Evolutionary conservation across 2,113 vertebrate genomes (phyloP).

Genomic region (Potamarius usumacintae): DNA sequence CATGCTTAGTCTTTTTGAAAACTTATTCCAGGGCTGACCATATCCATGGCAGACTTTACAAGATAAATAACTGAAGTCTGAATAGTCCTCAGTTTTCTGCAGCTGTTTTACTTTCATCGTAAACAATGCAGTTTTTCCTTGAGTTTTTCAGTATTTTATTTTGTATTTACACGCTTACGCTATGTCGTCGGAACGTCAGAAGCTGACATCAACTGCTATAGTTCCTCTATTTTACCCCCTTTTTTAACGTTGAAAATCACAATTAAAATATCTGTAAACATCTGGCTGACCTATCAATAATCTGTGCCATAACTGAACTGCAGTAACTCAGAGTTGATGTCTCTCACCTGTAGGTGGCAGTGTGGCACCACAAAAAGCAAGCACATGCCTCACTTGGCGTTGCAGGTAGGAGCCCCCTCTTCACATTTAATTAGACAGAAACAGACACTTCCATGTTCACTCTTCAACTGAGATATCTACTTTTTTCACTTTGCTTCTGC

Average conservation of each 20-base stretch:
- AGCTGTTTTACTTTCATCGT: slow-evolving; percentile 66
- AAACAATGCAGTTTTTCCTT: neutral
- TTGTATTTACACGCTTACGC: neutral
- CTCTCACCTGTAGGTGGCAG: slow-evolving; percentile 76
- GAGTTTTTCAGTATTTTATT: neutral
- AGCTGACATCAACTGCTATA: neutral
- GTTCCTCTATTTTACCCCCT: neutral
- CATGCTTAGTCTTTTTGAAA: slow-evolving; percentile 20
- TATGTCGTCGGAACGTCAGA: neutral
- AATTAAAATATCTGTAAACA: slow-evolving; percentile 62
- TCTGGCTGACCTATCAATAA: slow-evolving; percentile 57
- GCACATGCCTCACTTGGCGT: slow-evolving; percentile 63
- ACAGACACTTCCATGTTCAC: slow-evolving; percentile 79
- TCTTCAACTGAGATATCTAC: slow-evolving; percentile 75
- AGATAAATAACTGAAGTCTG: slow-evolving; percentile 76
- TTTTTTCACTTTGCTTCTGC: slow-evolving; percentile 73
- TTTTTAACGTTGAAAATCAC: neutral
- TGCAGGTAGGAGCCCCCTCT: slow-evolving; percentile 72
- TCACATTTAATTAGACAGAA: slow-evolving; percentile 80
- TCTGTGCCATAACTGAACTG: slow-evolving; percentile 56
- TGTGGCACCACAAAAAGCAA: slow-evolving; percentile 70
- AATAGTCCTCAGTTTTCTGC: slow-evolving; percentile 70
- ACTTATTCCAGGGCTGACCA: slow-evolving; percentile 70
- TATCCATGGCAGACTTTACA: slow-evolving; percentile 72
- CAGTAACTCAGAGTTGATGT: slow-evolving; percentile 17